Base-by-base conservation (phyloP, 1,140 invertebrate genomes). In the Aphelenchoides fujianensis region DNA sequence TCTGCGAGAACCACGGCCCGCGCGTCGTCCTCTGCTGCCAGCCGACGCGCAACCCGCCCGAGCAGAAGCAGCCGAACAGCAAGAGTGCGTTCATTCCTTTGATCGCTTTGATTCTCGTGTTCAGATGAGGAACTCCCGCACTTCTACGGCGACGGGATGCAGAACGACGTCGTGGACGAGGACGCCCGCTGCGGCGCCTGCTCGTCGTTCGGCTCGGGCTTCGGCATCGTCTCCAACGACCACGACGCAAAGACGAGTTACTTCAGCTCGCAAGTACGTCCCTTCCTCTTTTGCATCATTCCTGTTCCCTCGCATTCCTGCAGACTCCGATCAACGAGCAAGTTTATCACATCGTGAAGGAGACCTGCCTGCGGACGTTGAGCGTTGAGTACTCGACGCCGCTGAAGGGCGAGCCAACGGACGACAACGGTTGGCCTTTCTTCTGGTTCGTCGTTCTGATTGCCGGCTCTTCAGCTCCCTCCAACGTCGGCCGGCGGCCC, bases 1-100 rank as follows among this genome's bases (percentile, higher is more conserved):
- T 75, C 57, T 75, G 74, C 32, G 74, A 75, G 55, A 75, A 75
- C 37, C 74, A 75, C 68, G 74, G 74, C 5, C 69, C 75, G 16
- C 28, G 69, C 37, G 53, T 78, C 3, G 75, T 75, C 31, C 41
- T 75, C 23, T 69, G 62, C 3, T 72, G 73, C 73, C 74, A 76
- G 35, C 73, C 73, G 16, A 70, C 77, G 55, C 23, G 74, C 35
- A 74, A 59, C 35, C n/a, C 48, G 19, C 69, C 70, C 2, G 41
- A 48, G 31, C n/a, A 37, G 32, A 72, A 16, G 16, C 55, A 48
- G 23, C 12, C 12, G 23, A 12, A 19, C 5, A 66, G 32, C n/a
- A 41, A 34, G 30, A 30, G n/a, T n/a, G n/a, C n/a, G n/a, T n/a
- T n/a, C n/a, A 66, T 66, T 66, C 32, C 9, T 66, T 30, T 61